Percentiles rank a stretch among this genome's conserved stretches.
Conservation (phyloP, 2,797 vertebrate genomes). For the Oreonectes daqikongensis region DNA sequence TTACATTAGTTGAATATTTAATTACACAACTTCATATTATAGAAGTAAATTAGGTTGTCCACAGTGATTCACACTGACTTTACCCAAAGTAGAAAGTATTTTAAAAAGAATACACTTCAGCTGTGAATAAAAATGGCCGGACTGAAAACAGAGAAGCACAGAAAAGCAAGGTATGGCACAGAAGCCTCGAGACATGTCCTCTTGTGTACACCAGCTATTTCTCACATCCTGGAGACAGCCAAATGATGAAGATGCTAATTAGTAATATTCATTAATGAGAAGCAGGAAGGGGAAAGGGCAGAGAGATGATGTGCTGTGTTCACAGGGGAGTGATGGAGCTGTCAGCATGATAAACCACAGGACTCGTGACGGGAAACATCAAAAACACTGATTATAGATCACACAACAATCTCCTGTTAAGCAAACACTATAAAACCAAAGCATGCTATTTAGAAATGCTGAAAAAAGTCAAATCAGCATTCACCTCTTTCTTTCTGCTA, state of each 20-base stretch:
- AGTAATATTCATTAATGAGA: constrained; percentile 61
- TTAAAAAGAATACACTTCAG: no score
- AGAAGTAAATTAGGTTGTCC: no score
- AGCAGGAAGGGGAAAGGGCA: constrained; percentile 45
- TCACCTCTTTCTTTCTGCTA: no score
- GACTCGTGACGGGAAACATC: constrained; percentile 37
- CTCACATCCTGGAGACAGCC: constrained; percentile 38
- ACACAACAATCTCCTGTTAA: constrained; percentile 33
- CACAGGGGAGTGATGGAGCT: constrained; percentile 38
- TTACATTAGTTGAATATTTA: no score
- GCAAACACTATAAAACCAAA: neutral
- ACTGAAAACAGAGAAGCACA: neutral
- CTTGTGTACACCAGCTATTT: constrained; percentile 8
- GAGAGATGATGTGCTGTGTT: constrained; percentile 37
- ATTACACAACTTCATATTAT: no score
- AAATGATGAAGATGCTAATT: constrained; percentile 61
- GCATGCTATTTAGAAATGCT: no score
- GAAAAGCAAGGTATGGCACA: constrained; percentile 3
- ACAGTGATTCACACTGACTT: no score
- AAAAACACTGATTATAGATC: constrained; percentile 40
- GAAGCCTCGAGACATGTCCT: constrained; percentile 7
- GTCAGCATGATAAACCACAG: constrained; percentile 53
- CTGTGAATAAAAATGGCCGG: no score
- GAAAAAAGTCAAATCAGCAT: no score
- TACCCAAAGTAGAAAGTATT: no score